Percentiles rank a stretch among this genome's conserved stretches.
Conservation (phyloP, 2,888 invertebrate species). For the Anorthoa munda region DNA sequence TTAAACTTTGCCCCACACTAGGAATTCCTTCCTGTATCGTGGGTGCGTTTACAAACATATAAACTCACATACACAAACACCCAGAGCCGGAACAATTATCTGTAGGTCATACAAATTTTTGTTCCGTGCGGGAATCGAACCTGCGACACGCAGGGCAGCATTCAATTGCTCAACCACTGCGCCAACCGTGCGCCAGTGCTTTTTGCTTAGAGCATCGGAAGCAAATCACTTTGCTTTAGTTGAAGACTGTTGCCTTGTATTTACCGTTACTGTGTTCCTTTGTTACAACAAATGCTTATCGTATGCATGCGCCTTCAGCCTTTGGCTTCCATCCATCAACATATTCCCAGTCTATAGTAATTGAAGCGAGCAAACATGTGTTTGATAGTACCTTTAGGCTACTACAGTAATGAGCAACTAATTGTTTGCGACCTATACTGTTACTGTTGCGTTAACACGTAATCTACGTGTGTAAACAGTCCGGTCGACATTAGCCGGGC, state of each 20-base stretch:
- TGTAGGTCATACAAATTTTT: too few relatives aligned
- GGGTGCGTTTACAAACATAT: too few relatives aligned
- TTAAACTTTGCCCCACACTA: too few relatives aligned
- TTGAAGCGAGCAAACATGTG: constrained; percentile 12
- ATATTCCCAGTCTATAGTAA: background rate
- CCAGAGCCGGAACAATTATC: too few relatives aligned
- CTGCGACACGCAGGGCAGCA: too few relatives aligned
- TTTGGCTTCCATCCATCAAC: background rate
- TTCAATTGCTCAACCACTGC: too few relatives aligned
- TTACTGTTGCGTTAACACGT: constrained; percentile 40
- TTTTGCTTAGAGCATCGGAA: too few relatives aligned
- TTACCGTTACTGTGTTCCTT: background rate
- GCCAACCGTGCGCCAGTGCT: too few relatives aligned
- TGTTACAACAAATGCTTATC: background rate
- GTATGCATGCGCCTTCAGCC: background rate
- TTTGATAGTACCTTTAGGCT: constrained; percentile 20
- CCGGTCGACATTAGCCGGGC: constrained; percentile 31
- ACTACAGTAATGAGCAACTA: constrained; percentile 27
- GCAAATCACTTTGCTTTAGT: too few relatives aligned
- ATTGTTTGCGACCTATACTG: constrained; percentile 34
- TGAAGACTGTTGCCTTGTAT: background rate
- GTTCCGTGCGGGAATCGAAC: too few relatives aligned
- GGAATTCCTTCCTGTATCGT: too few relatives aligned
- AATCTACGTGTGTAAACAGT: constrained; percentile 37
- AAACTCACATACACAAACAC: too few relatives aligned